Conservation (phyloP, 1,140 invertebrate genomes). For the Araneus ventricosus region DNA sequence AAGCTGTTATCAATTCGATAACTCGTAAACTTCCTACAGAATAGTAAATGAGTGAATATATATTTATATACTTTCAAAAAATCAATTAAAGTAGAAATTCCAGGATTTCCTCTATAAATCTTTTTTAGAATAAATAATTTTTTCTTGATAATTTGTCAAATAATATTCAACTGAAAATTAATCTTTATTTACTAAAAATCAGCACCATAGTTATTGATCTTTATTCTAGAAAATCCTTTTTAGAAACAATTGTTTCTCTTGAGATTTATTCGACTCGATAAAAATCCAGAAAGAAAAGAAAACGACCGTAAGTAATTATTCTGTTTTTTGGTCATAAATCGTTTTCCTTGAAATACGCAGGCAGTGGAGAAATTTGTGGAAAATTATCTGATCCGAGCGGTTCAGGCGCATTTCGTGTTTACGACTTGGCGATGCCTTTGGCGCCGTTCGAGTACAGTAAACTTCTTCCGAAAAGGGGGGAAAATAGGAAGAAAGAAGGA, state of each 20-base stretch:
- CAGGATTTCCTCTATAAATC: too few species aligned
- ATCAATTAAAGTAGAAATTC: too few species aligned
- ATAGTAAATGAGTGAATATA: too few species aligned
- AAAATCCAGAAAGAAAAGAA: not conserved
- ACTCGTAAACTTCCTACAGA: too few species aligned
- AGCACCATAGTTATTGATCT: too few species aligned
- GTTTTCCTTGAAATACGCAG: not conserved
- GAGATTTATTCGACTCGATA: not conserved
- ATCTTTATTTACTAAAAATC: too few species aligned
- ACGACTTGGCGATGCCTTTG: slow-evolving; percentile 59
- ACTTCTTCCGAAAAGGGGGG: slow-evolving; percentile 63
- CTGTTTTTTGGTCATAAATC: not conserved
- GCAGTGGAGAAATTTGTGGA: not conserved
- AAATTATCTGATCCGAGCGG: not conserved
- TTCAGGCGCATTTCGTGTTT: not conserved
- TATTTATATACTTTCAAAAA: too few species aligned
- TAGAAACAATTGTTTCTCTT: not conserved
- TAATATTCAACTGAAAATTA: too few species aligned
- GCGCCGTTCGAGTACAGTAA: slow-evolving; percentile 44
- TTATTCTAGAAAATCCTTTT: not conserved
- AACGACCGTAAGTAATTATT: not conserved
- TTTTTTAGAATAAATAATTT: too few species aligned
- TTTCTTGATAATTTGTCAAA: too few species aligned
- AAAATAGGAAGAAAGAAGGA: slow-evolving; percentile 43
- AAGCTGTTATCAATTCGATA: too few species aligned